Percentiles rank a stretch among this genome's conserved stretches.
Conservation (phyloP, 2,113 vertebrate genomes). For the Phocoena phocoena region DNA sequence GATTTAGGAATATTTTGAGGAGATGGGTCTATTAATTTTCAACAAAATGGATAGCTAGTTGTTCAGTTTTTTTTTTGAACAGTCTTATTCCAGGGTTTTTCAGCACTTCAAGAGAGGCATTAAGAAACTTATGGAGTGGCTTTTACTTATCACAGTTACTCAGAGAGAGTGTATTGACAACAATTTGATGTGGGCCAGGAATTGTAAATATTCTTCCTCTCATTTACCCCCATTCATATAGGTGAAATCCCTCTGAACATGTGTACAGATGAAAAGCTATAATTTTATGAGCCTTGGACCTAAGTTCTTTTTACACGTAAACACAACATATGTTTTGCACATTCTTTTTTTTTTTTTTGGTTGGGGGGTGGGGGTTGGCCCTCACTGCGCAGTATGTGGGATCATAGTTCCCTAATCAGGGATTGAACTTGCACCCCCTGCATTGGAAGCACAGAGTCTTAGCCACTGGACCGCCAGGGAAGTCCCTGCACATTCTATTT, state of each 20-base stretch:
- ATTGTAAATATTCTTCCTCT: not conserved
- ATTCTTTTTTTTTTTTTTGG: not conserved
- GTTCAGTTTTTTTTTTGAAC: not conserved
- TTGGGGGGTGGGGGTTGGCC: too few relatives aligned
- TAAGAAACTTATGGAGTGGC: not conserved
- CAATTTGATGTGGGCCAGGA: not conserved
- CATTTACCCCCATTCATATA: not conserved
- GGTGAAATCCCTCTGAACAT: not conserved
- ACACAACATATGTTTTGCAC: not conserved
- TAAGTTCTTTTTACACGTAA: not conserved
- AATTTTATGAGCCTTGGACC: not conserved
- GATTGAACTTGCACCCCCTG: too few relatives aligned
- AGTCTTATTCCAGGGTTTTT: not conserved
- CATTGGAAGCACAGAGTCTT: too few relatives aligned
- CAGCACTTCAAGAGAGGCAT: not conserved
- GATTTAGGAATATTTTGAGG: not conserved
- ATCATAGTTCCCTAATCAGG: too few relatives aligned
- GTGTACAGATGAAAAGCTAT: not conserved
- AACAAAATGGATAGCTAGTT: not conserved
- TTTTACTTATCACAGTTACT: not conserved
- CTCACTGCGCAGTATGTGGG: too few relatives aligned
- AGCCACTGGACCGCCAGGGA: too few relatives aligned
- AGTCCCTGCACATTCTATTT: not conserved
- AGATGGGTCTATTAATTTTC: not conserved
- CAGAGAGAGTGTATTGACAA: not conserved